phyloP scores from a whole-genome alignment of 2,797 vertebrate species.

The Rhinogobio ventralis region DNA sequence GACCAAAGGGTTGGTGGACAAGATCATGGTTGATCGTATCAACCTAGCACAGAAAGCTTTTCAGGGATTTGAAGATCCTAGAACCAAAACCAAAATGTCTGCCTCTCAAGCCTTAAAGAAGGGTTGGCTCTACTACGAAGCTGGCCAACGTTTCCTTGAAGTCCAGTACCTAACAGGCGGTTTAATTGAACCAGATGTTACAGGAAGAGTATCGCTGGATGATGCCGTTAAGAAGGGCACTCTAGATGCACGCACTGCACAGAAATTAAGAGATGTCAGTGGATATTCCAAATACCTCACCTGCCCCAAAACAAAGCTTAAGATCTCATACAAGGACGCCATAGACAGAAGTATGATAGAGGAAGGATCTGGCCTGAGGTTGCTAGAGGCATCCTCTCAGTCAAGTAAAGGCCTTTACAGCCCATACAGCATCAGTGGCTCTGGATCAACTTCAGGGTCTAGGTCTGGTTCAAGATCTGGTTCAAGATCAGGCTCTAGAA shows the following conservation, averaged over 20 bases:
- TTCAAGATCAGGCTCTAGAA: constrained; percentile 90
- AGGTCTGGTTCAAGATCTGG: constrained; percentile 90
- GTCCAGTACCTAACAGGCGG: constrained; percentile 97
- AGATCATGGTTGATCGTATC: constrained; percentile 97
- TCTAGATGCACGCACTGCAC: constrained; percentile 90
- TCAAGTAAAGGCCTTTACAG: constrained; percentile 98
- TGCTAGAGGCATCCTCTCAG: constrained; percentile 93
- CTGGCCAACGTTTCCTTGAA: constrained; percentile 95
- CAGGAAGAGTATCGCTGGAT: constrained; percentile 86
- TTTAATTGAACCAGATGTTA: constrained; percentile 88
- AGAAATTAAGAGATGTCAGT: constrained; percentile 92
- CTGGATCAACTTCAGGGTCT: constrained; percentile 90
- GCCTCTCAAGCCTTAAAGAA: constrained; percentile 97
- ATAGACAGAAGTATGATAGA: constrained; percentile 97
- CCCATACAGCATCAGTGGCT: constrained; percentile 91
- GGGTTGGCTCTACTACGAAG: constrained; percentile 98
- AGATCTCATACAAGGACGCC: constrained; percentile 98
- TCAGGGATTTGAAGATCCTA: constrained; percentile 95
- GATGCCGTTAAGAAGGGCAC: constrained; percentile 92
- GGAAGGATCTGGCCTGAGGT: constrained; percentile 88
- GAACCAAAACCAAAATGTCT: constrained; percentile 97
- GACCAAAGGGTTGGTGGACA: constrained; percentile 91
- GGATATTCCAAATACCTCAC: constrained; percentile 97
- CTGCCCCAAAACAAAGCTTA: constrained; percentile 98
- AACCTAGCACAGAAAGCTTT: constrained; percentile 96